These are phyloP conservation scores for Shargacucullia verbasci DNA, from an alignment of 2,888 invertebrate genomes.

Conservation along the genomic window DNA sequence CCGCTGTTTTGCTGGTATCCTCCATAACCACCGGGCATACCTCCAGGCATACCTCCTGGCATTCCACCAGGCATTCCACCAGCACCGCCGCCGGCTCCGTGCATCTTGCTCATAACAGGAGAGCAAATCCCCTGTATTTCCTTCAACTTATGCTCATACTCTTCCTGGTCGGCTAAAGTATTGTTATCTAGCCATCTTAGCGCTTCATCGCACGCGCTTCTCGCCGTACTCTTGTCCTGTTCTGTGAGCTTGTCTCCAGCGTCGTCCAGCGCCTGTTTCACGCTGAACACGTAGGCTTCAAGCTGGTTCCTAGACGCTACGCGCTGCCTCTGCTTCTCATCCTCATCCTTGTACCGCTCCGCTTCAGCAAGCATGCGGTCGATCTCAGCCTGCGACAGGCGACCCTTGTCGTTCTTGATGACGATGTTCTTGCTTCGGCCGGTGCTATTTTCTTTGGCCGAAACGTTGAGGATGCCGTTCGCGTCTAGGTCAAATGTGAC, in stretches of 20 bases:
- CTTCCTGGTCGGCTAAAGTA: constrained; percentile 90
- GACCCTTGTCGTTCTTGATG: constrained; percentile 95
- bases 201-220: constrained; percentile 88
- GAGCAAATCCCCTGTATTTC: constrained; percentile 89
- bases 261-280: constrained; percentile 91
- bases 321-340: constrained; percentile 91
- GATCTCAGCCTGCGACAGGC: constrained; percentile 94
- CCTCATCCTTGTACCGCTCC: constrained; percentile 92
- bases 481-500: constrained; percentile 94
- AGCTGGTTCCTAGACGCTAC: constrained; percentile 92
- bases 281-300: constrained; percentile 92
- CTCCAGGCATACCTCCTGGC: constrained; percentile 52
- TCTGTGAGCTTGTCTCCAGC: constrained; percentile 89
- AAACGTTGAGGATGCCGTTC: constrained; percentile 95
- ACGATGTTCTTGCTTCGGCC: constrained; percentile 93
- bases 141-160: constrained; percentile 90
- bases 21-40: constrained; percentile 33
- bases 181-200: constrained; percentile 93
- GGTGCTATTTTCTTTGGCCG: constrained; percentile 92
- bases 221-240: constrained; percentile 89
- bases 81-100: constrained; percentile 81
- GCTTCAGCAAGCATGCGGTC: constrained; percentile 94
- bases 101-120: constrained; percentile 89
- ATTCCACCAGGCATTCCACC: constrained; percentile 21
- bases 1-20: constrained; percentile 58